phyloP scores from a whole-genome alignment of 2,888 invertebrate species.

The Liodrosophila aerea region DNA sequence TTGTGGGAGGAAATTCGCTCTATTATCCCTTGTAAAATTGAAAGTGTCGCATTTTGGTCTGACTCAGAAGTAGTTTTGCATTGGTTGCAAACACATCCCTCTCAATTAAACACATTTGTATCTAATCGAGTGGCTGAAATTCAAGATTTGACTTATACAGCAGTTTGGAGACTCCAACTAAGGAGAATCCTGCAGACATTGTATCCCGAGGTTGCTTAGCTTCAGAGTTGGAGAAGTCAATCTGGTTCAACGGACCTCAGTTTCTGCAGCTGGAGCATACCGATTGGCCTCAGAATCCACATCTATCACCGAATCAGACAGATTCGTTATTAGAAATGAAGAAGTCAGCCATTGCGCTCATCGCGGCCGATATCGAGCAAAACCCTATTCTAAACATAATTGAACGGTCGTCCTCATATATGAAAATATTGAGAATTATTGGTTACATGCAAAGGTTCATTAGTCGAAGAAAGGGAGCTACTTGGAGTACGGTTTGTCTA shows the following conservation, averaged over 20 bases:
- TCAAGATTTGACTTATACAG: not conserved
- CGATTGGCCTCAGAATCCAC: no score
- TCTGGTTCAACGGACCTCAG: no score
- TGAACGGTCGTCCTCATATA: no score
- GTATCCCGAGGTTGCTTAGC: not conserved
- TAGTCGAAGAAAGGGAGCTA: not conserved
- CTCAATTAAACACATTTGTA: not conserved
- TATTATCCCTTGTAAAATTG: not conserved
- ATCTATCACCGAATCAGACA: no score
- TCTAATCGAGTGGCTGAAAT: not conserved
- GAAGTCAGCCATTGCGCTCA: constrained; percentile 1
- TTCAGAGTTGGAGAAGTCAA: no score
- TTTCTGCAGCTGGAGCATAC: not conserved
- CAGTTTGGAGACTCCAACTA: not conserved
- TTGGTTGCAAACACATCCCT: not conserved
- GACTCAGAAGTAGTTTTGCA: not conserved
- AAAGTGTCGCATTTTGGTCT: not conserved
- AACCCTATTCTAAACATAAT: no score
- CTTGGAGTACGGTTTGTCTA: not conserved
- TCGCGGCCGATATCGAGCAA: constrained; percentile 4
- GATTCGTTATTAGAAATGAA: no score
- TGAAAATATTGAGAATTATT: not conserved
- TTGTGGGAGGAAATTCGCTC: not conserved
- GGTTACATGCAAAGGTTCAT: not conserved
- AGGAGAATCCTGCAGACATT: not conserved